Conservation (phyloP, 2,113 vertebrate species). For the Psephotus haematonotus region DNA sequence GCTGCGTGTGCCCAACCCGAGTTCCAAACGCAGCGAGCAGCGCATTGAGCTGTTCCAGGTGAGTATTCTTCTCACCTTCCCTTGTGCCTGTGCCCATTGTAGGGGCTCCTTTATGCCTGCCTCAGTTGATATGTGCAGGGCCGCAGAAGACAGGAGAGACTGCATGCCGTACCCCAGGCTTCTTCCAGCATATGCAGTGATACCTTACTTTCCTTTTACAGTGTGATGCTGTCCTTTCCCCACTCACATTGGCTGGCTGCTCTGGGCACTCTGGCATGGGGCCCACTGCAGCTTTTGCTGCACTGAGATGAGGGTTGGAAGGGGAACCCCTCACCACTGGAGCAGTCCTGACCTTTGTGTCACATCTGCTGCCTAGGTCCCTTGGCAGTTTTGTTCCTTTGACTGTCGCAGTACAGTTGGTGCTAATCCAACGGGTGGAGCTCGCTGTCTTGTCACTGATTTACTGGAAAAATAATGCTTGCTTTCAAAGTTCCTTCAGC, state of each 20-base stretch:
- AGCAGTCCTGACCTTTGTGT: background rate
- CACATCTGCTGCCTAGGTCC: background rate
- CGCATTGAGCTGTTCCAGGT: conserved; percentile 98
- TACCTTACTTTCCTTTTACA: background rate
- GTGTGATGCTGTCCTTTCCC: background rate
- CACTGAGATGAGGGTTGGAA: background rate
- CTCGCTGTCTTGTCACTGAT: background rate
- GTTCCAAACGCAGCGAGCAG: conserved; percentile 90
- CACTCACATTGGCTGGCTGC: background rate
- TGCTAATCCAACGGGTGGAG: background rate
- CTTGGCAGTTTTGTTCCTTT: background rate
- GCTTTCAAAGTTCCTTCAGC: background rate
- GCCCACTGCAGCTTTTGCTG: background rate
- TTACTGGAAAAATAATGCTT: background rate
- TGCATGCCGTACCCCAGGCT: background rate
- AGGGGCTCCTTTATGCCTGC: background rate
- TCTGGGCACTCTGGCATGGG: background rate
- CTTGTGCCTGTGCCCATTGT: background rate
- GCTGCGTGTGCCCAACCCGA: conserved; percentile 85
- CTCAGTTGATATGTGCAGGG: background rate
- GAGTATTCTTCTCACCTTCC: background rate
- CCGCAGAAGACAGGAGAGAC: background rate
- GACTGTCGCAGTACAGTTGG: background rate
- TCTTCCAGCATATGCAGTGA: background rate
- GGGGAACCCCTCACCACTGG: background rate